Evolutionary conservation across 2,113 vertebrate genomes (phyloP), one percentile per base, ranked within the genome.

Genomic region (Centropristis striata): DNA sequence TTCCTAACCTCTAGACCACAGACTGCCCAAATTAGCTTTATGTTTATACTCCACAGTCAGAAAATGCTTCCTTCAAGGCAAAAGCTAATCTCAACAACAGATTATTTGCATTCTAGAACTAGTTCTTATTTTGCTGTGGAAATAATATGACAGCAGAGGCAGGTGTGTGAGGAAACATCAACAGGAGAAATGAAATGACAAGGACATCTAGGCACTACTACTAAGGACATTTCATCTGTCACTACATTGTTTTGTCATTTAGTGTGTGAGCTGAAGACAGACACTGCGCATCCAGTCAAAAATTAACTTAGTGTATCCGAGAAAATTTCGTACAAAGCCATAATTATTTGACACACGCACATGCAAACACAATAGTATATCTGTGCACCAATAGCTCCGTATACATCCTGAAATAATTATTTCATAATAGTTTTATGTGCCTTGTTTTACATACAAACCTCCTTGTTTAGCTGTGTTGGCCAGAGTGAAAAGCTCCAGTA

Each of bases 91-190:
- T 32, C 69, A 44, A 27, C 75, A 37, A 39, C 58, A 28, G 16
- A 25, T 59, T 0, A 69, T 78, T 78, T 58, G 57, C 57, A 73
- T 81, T 73, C 49, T 0, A 41, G 2, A 28, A 78, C 57, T 46
- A 0, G 37, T 44, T 53, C 49, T 81, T 68, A 47, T 72, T 81
- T 78, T 69, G 28, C 57, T 18, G 73, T 39, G 73, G 15, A 23
- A 61, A 77, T 32, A 3, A 46, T 44, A 58, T 63, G 66, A 78
- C 73, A 58, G 32, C 27, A 47, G 57, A 59, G 39, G 47, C 74
- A 78, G 75, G 79, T 78, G 79, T 66, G 70, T 46, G 70, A 86
- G 74, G 55, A 50, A 70, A 20, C 58, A 4, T 25, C 83, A 72
- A n/a, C 14, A 66, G 1, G 53, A 36, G 42, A 64, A 39, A 50